Evolutionary conservation across 2,888 invertebrate genomes (phyloP).

Genomic region (Ptychoptera albimana): DNA sequence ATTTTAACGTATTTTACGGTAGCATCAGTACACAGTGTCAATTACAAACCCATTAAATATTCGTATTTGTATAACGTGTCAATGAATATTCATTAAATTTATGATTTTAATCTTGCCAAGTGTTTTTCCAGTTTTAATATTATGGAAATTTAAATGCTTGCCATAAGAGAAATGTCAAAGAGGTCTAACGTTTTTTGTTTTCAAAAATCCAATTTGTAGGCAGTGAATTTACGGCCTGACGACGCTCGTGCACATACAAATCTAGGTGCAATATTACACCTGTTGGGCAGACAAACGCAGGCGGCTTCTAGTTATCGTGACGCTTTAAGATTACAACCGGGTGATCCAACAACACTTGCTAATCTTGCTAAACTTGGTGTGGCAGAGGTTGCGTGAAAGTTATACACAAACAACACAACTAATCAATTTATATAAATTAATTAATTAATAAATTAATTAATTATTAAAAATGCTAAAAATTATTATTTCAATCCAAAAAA

Average conservation of each 20-base stretch:
- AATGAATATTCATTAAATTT: background rate
- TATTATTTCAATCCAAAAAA: no score
- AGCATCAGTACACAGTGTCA: no score
- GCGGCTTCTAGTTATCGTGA: conserved; percentile 76
- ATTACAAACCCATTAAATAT: no score
- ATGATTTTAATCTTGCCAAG: background rate
- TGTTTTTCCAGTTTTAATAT: background rate
- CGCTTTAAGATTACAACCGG: conserved; percentile 73
- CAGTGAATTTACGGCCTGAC: conserved; percentile 38
- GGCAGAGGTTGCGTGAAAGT: conserved; percentile 16
- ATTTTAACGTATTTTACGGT: no score
- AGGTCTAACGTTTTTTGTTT: background rate
- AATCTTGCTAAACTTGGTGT: conserved; percentile 63
- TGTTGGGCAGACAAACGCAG: conserved; percentile 76
- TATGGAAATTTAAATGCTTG: background rate
- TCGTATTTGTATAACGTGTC: background rate
- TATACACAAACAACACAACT: no score
- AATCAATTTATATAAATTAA: no score
- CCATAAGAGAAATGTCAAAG: background rate
- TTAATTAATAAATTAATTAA: no score
- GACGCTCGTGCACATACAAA: conserved; percentile 87
- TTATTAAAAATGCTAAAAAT: no score
- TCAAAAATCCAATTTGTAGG: conserved; percentile 15
- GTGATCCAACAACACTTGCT: conserved; percentile 72
- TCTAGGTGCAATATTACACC: conserved; percentile 85